Percentiles rank a stretch among this genome's conserved stretches.
These are phyloP conservation scores for Zelleria hepariella DNA, from an alignment of 2,888 invertebrate species.

Conservation along the genomic window DNA sequence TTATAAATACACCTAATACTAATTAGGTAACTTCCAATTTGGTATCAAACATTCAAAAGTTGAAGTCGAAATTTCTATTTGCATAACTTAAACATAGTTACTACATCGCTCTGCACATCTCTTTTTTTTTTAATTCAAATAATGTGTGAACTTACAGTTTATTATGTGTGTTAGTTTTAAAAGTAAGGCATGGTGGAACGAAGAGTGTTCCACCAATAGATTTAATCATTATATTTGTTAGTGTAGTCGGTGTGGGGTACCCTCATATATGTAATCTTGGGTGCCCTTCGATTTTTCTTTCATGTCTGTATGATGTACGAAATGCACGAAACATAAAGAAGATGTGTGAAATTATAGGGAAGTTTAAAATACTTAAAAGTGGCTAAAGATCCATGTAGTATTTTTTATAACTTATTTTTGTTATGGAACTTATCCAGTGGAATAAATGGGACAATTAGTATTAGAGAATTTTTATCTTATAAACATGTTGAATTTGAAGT, in stretches of 20 bases:
- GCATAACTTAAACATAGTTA: not conserved
- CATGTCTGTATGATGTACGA: slow-evolving; percentile 86
- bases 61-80: slow-evolving; percentile 1
- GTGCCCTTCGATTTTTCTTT: slow-evolving; percentile 62
- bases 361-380: slow-evolving; percentile 30
- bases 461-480: slow-evolving; percentile 53
- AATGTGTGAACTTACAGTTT: slow-evolving; percentile 54
- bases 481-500: slow-evolving; percentile 35
- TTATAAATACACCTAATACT: too few relatives aligned
- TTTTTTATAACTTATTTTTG: slow-evolving; percentile 66
- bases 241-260: slow-evolving; percentile 70
- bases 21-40: not conserved
- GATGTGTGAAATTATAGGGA: slow-evolving; percentile 70
- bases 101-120: not conserved
- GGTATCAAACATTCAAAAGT: not conserved
- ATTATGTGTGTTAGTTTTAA: slow-evolving; percentile 27
- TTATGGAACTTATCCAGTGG: slow-evolving; percentile 61
- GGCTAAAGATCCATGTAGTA: slow-evolving; percentile 51
- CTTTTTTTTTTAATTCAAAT: not conserved
- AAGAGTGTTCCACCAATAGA: slow-evolving; percentile 49
- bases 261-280: slow-evolving; percentile 65
- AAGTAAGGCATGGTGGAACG: slow-evolving; percentile 37
- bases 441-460: slow-evolving; percentile 61
- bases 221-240: slow-evolving; percentile 68
- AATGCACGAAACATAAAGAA: slow-evolving; percentile 92